Evolutionary conservation across 2,113 vertebrate species (phyloP), one percentile per base, ranked within the genome.

Genomic region (Campylomormyrus tamandua): DNA sequence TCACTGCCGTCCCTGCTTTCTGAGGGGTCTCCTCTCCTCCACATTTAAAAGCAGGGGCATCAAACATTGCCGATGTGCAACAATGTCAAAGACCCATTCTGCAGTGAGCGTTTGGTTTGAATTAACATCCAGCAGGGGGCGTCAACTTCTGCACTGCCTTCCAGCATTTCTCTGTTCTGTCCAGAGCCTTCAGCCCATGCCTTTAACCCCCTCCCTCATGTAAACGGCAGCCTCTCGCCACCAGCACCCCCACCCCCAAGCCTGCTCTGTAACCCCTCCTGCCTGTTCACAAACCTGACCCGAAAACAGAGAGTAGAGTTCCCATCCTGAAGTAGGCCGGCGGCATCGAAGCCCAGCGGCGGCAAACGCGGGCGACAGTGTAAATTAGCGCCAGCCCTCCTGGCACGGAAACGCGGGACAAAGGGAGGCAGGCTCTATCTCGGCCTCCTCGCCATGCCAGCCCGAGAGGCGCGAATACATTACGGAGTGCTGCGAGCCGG

Each of bases 11-110:
- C 39, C 70, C 45, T 48, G 8, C 27, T 3, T 2, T 27, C 31
- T 46, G 4, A 6, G 84, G 84, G 48, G 42, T 84, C 80, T 90
- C 90, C 88, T 83, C 90, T 89, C 90, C 52, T n/a, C n/a, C 19
- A 21, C 83, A 90, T 92, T 94, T 91, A 89, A 91, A 90, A 91
- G 92, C 83, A 24, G 91, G 91, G 91, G 89, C 90, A 91, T 93
- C 93, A 90, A 92, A 92, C 92, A 93, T 93, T 90, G 92, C 91
- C 92, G 90, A 91, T 90, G 89, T 93, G 92, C 92, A 93, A 92
- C 92, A 92, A 91, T 93, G 92, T 92, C 92, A 92, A 94, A 93
- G 92, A 94, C 91, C 92, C 93, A 93, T 93, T 93, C 93, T 92
- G 92, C 92, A 92, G 91, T 92, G 92, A 92, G 91, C 90, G 90